phyloP scores from a whole-genome alignment of 1,140 invertebrate genomes.

The Aphidius ervi region DNA sequence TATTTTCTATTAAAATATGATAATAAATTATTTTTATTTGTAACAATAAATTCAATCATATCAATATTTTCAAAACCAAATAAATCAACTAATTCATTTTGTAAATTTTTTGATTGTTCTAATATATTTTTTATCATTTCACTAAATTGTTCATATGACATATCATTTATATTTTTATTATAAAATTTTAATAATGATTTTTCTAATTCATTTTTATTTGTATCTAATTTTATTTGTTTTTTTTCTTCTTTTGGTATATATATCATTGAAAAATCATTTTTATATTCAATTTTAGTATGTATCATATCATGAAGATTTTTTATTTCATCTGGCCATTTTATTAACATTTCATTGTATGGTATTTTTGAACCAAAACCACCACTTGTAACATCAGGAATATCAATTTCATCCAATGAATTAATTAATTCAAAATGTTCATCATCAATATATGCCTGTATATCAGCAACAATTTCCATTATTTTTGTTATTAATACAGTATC shows the following conservation, averaged over 20 bases:
- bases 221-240: constrained; percentile 57
- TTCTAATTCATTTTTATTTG: constrained; percentile 54
- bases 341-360: background rate
- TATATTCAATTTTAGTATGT: constrained; percentile 20
- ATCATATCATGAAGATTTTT: constrained; percentile 31
- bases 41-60: constrained; percentile 73
- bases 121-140: constrained; percentile 61
- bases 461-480: constrained; percentile 6
- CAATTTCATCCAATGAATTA: background rate
- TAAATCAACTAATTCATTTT: constrained; percentile 85
- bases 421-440: constrained; percentile 9
- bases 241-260: constrained; percentile 26
- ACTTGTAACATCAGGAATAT: background rate
- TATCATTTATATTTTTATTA: constrained; percentile 41
- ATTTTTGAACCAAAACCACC: background rate
- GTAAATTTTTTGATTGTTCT: constrained; percentile 65
- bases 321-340: background rate
- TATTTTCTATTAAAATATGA: too few relatives aligned
- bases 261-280: constrained; percentile 37
- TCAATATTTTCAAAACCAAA: constrained; percentile 85
- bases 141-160: constrained; percentile 59
- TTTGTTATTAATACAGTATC: background rate
- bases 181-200: constrained; percentile 57
- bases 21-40: constrained; percentile 62
- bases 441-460: constrained; percentile 9